Base-by-base conservation (phyloP, 2,113 vertebrate genomes). In the Lepisosteus osseus region DNA sequence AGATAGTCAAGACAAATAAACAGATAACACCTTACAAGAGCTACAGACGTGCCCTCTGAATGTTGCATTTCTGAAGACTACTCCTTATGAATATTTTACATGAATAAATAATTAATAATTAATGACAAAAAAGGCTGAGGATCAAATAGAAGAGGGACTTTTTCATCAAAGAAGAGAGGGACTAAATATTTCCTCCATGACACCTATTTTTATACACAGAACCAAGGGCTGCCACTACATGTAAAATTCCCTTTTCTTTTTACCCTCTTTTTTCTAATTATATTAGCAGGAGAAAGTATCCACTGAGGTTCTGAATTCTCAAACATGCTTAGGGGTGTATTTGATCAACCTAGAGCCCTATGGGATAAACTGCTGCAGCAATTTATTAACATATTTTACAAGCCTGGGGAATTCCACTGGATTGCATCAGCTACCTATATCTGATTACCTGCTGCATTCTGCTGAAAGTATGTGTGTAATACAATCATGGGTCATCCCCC, bases 401-500 rank as follows among this genome's bases (percentile, higher is more conserved):
- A 75, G 75, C 87, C 82, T 74, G 42, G 86, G 84, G 84, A 89
- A 87, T 86, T 83, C 74, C 79, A 80, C 77, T 81, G 84, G 79
- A 76, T 70, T 73, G 75, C 74, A 75, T 73, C 82, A 80, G 86
- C 85, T 86, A 80, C 85, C 85, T 89, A 86, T 87, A 90, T 90
- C 88, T 89, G 87, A 85, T 83, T 84, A 69, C 88, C 88, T 77
- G 80, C 87, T 86, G 88, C 69, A 85, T 87, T 84, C 86, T 86
- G 87, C 89, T 89, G 87, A 87, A 86, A 88, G 89, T 86, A 91
- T 91, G 88, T 88, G 86, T 86, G 87, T 79, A 88, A 88, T 87
- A 89, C 86, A 86, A 86, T 86, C 79, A 80, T 87, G 84, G 84
- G 79, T 88, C 82, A 79, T 88, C 84, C 84, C 84, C 86, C 87